Conservation (phyloP, 2,797 vertebrate genomes). For the Dallia pectoralis region DNA sequence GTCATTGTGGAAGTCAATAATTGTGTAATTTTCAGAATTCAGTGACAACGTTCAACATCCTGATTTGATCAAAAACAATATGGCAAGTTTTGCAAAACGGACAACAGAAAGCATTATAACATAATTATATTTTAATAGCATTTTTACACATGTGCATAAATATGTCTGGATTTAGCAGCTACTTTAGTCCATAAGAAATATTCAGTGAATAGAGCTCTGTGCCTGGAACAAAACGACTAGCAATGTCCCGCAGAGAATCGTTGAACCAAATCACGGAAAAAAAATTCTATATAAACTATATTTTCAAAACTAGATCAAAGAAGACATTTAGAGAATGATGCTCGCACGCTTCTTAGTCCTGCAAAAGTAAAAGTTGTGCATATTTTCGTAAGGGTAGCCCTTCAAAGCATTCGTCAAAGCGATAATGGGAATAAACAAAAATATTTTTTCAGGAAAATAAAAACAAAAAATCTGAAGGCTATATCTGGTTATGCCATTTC, state of each 20-base stretch:
- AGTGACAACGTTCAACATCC: slow-evolving; percentile 10
- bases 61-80: slow-evolving; percentile 19
- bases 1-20: slow-evolving; percentile 18
- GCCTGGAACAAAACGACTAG: slow-evolving; percentile 40
- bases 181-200: slow-evolving; percentile 56
- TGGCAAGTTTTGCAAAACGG: slow-evolving; percentile 25
- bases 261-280: slow-evolving; percentile 46
- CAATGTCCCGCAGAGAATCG: neutral
- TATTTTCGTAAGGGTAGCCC: slow-evolving; percentile 64
- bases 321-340: neutral
- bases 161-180: slow-evolving; percentile 66
- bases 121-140: neutral
- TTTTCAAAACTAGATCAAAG: neutral
- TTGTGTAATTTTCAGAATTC: neutral
- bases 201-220: slow-evolving; percentile 50
- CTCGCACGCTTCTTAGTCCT: neutral
- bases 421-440: slow-evolving; percentile 22
- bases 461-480: slow-evolving; percentile 10
- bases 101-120: slow-evolving; percentile 14
- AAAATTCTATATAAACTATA: slow-evolving; percentile 10
- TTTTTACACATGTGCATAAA: slow-evolving; percentile 63
- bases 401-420: slow-evolving; percentile 48
- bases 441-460: neutral
- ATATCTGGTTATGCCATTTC: slow-evolving; percentile 5
- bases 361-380: slow-evolving; percentile 52